phyloP scores from a whole-genome alignment of 35 echinoderm and acorn worm species.

The Lytechinus pictus region DNA sequence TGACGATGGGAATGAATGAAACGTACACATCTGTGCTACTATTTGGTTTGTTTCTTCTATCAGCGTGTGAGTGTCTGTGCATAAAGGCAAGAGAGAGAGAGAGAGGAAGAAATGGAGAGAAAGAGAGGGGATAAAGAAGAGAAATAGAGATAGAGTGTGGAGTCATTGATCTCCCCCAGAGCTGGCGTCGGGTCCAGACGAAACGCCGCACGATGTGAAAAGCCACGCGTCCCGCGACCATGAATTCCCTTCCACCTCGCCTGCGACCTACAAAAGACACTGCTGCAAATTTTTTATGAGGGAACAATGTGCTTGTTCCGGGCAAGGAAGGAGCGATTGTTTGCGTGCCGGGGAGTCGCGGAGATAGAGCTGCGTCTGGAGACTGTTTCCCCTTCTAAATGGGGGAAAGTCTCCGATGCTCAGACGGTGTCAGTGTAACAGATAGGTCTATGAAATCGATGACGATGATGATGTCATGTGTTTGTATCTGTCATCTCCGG shows the following conservation, averaged over 20 bases:
- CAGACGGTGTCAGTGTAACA: conserved; percentile 15
- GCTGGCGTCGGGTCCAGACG: conserved; percentile 7
- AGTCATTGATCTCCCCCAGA: conserved; percentile 42
- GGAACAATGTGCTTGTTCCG: conserved; percentile 44
- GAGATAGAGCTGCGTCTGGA: neutral
- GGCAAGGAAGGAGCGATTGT: conserved; percentile 18
- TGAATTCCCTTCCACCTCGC: conserved; percentile 43
- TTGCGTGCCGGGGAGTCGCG: neutral
- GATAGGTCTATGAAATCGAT: conserved; percentile 30
- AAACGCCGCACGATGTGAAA: conserved; percentile 13
- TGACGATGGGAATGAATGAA: neutral
- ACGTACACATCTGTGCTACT: conserved; percentile 18
- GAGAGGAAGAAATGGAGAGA: neutral
- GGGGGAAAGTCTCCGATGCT: neutral
- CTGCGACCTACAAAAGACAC: conserved; percentile 25
- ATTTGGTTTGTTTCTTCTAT: conserved; percentile 28
- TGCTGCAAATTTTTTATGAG: neutral
- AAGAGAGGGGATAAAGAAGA: neutral
- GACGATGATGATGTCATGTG: conserved; percentile 38
- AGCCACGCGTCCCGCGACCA: conserved; percentile 41
- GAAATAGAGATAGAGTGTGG: conserved; percentile 15
- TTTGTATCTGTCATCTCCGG: neutral
- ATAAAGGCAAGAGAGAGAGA: neutral
- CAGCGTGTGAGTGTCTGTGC: conserved; percentile 5
- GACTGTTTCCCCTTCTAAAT: neutral